phyloP scores from a whole-genome alignment of 2,113 vertebrate species.

The Otocyon megalotis region DNA sequence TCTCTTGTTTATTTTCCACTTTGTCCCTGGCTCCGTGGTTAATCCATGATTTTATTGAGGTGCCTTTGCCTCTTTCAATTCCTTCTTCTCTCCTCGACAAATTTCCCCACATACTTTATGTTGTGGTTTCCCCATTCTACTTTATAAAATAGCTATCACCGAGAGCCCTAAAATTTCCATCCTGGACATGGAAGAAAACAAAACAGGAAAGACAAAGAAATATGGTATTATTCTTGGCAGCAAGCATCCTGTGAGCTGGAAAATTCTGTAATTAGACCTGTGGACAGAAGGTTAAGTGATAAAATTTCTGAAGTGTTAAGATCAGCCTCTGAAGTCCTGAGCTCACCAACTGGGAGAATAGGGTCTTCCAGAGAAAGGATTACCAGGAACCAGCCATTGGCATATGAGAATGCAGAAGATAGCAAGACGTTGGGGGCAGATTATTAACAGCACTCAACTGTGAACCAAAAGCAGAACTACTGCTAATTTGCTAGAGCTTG shows the following conservation, averaged over 20 bases:
- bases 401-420: neutral
- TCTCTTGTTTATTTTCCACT: neutral
- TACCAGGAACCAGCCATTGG: neutral
- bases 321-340: neutral
- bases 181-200: neutral
- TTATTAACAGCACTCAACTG: neutral
- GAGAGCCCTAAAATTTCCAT: neutral
- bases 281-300: neutral
- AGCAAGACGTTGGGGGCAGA: neutral
- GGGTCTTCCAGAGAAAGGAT: neutral
- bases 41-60: neutral
- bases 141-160: neutral
- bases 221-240: accelerated
- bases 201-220: neutral
- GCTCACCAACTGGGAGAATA: neutral
- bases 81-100: neutral
- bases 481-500: neutral
- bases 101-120: neutral
- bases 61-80: neutral
- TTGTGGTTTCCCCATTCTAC: neutral
- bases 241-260: neutral
- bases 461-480: neutral
- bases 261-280: neutral
- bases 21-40: neutral
- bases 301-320: neutral